Evolutionary conservation across 2,888 invertebrate species (phyloP), one percentile per base, ranked within the genome.

Genomic region (Azorinus chamasolen): DNA sequence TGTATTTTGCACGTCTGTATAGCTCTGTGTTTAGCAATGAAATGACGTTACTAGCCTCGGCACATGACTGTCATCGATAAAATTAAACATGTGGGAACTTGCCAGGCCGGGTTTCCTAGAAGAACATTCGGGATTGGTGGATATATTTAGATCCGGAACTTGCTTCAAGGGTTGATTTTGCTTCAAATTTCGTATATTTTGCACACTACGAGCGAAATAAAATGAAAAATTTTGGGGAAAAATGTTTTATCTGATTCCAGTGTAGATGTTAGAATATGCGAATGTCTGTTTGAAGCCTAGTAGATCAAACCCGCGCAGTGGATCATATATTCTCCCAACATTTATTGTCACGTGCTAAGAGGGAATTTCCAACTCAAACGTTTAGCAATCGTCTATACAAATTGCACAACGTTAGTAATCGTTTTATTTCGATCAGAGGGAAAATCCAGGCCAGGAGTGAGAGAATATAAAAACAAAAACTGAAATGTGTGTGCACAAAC

Each of bases 21-120:
- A 4, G 50, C 10, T 43, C 10, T 39, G 54, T 43, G 6, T 46
- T 32, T 58, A 24, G 22, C 14, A 43, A 50, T 39, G 66, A 58
- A 58, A 66, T 66, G 58, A 24, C 50, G 18, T 2, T 1, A 27
- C 20, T 3, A 6, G 24, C 6, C 2, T 16, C 14, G 16, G 25
- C 3, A 46, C 18, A 54, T 10, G 27, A 54, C 54, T 54, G 32
- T 54, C 45, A 54, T 54, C 64, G 43, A 43, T 45, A 32, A 25
- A 6, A 25, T 32, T 27, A 27, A 14, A 22, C 64, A 64, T 54
- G 64, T 54, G 18, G 1, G 45, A 55, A 64, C 64, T 16, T 22
- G 64, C 41, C 39, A 46, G 50, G 50, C 37, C 32, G 70, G 57
- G 54, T 76, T 70, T 76, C 76, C 70, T 62, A 57, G 76, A 70